phyloP scores from a whole-genome alignment of 2,888 invertebrate species.

The Abrostola triplasia region DNA sequence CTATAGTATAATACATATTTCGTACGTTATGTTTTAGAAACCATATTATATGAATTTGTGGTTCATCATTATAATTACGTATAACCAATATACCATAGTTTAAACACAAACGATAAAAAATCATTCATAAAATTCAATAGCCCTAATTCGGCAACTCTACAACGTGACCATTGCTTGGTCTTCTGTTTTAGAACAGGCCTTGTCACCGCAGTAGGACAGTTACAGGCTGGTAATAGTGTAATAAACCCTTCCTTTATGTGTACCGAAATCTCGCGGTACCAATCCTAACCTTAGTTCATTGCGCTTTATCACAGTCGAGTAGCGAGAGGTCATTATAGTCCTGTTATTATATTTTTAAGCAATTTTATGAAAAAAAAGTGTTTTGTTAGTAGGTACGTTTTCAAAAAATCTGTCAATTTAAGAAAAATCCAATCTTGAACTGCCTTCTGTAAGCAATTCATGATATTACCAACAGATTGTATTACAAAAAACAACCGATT shows the following conservation, averaged over 20 bases:
- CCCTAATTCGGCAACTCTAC: slow-evolving; percentile 2
- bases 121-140: no score
- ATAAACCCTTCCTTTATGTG: slow-evolving; percentile 37
- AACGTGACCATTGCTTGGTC: slow-evolving; percentile 4
- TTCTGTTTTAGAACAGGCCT: background rate
- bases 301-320: slow-evolving; percentile 30
- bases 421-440: background rate
- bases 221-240: background rate
- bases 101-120: no score
- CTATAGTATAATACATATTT: background rate
- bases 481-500: slow-evolving; percentile 12
- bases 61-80: no score
- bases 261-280: slow-evolving; percentile 10
- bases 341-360: slow-evolving; percentile 10
- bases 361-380: no score
- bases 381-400: background rate
- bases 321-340: slow-evolving; percentile 14
- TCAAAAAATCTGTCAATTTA: background rate
- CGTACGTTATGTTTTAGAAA: no score
- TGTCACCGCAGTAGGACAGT: background rate
- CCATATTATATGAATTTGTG: no score
- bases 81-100: no score
- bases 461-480: background rate
- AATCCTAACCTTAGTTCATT: slow-evolving; percentile 35
- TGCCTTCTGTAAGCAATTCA: background rate